Percentiles rank a stretch among this genome's conserved stretches.
Conservation (phyloP, 2,113 vertebrate genomes). For the Thalassarche chlororhynchos region DNA sequence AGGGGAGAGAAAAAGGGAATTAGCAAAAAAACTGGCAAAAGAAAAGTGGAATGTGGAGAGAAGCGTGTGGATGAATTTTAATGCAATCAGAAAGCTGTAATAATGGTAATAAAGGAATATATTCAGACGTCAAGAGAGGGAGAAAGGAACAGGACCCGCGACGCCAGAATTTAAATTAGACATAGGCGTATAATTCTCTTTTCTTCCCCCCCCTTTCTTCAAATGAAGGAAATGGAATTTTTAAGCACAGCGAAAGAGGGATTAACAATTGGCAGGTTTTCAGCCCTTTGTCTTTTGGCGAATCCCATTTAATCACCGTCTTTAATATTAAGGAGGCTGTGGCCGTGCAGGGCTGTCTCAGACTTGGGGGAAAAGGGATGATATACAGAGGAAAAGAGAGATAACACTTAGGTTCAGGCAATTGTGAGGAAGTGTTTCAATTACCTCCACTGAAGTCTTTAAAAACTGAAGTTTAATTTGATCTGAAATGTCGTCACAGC, state of each 20-base stretch:
- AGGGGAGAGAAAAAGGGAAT: conserved; percentile 56
- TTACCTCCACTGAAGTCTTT: conserved; percentile 63
- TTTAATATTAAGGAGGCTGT: conserved; percentile 76
- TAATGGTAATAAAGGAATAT: conserved; percentile 81
- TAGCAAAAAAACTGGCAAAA: conserved; percentile 66
- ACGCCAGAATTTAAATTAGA: conserved; percentile 78
- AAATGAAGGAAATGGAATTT: conserved; percentile 76
- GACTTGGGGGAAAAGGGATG: conserved; percentile 43
- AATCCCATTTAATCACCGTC: conserved; percentile 72
- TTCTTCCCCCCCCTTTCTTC: conserved; percentile 42
- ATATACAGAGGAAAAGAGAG: conserved; percentile 64
- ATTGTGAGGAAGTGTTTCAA: conserved; percentile 72
- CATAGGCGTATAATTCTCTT: conserved; percentile 45
- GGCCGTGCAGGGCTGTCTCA: conserved; percentile 2
- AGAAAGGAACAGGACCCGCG: conserved; percentile 60
- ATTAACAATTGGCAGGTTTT: conserved; percentile 73
- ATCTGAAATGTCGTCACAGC: conserved; percentile 50
- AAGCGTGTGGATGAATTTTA: conserved; percentile 80
- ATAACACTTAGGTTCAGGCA: conserved; percentile 59
- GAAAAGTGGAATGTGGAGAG: conserved; percentile 68
- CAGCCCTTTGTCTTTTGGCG: conserved; percentile 72
- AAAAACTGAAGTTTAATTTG: conserved; percentile 67
- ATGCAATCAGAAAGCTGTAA: conserved; percentile 83
- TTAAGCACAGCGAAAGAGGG: conserved; percentile 69
- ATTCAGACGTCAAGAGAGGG: conserved; percentile 77